A percentile compares a stretch with the other conserved stretches of the same genome.
These are phyloP conservation scores for Sesamia inferens DNA, from an alignment of 2,888 invertebrate species.

Conservation along the genomic window DNA sequence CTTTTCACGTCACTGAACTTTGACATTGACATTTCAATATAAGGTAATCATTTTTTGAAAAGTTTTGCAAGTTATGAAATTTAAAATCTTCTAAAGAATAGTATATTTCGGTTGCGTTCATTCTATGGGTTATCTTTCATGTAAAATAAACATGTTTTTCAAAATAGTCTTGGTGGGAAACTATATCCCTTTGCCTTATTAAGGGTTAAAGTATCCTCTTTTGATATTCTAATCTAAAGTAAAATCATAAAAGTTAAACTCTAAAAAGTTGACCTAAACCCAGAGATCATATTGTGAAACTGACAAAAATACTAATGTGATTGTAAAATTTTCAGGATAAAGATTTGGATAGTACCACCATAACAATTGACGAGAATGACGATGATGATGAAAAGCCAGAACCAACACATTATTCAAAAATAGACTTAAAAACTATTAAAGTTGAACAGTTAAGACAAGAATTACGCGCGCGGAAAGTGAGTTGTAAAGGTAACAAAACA, in stretches of 20 bases:
- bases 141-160: no score
- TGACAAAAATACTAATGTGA: conserved; percentile 45
- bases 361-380: conserved; percentile 87
- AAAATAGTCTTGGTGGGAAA: no score
- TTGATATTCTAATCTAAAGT: conserved; percentile 36
- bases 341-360: conserved; percentile 79
- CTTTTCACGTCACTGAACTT: no score
- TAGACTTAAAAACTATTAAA: conserved; percentile 96
- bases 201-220: conserved; percentile 35
- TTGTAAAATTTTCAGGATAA: conserved; percentile 85
- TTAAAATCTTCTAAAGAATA: no score
- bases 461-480: conserved; percentile 94
- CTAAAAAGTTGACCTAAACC: conserved; percentile 51
- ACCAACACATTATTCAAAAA: conserved; percentile 95
- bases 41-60: no score
- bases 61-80: no score
- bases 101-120: no score
- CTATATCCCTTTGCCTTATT: no score
- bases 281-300: conserved; percentile 47
- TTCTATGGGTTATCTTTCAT: no score
- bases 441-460: conserved; percentile 96
- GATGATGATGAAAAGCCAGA: conserved; percentile 90
- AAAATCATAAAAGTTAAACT: conserved; percentile 47
- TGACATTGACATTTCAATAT: no score
- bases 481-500: conserved; percentile 93